A percentile compares a stretch with the other conserved stretches of the same genome.
Conservation (phyloP, 1,140 invertebrate genomes). For the Onthophagus taurus region DNA sequence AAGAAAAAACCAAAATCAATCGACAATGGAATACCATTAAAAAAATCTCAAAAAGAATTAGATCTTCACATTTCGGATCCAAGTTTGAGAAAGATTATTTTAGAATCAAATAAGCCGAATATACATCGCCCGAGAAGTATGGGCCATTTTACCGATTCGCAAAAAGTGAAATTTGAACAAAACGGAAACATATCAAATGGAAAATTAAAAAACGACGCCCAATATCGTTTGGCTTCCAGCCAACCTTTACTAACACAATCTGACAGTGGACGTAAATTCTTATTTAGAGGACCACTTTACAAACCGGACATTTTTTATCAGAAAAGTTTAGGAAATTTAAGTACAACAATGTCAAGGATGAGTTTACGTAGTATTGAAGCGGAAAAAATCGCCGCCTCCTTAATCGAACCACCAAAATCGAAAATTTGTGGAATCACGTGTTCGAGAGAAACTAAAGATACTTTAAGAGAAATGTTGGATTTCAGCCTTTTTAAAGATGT, state of each 20-base stretch:
- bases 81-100: slow-evolving; percentile 17
- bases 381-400: slow-evolving; percentile 16
- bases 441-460: slow-evolving; percentile 51
- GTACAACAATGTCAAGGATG: slow-evolving; percentile 36
- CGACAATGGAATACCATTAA: slow-evolving; percentile 28
- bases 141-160: slow-evolving; percentile 38
- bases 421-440: slow-evolving; percentile 36
- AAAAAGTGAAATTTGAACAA: slow-evolving; percentile 18
- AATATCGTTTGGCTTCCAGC: slow-evolving; percentile 49
- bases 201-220: slow-evolving; percentile 35
- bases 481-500: slow-evolving; percentile 72
- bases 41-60: slow-evolving; percentile 27
- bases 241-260: slow-evolving; percentile 48
- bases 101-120: slow-evolving; percentile 14
- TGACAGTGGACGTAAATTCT: slow-evolving; percentile 16
- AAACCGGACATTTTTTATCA: slow-evolving; percentile 81
- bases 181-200: slow-evolving; percentile 23
- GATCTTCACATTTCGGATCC: slow-evolving; percentile 32
- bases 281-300: slow-evolving; percentile 54
- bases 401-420: slow-evolving; percentile 9
- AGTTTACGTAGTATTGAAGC: slow-evolving; percentile 39
- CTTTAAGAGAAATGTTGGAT: slow-evolving; percentile 76
- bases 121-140: slow-evolving; percentile 44
- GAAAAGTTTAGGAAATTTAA: slow-evolving; percentile 58
- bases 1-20: slow-evolving; percentile 22